Evolutionary conservation across 1,140 invertebrate species (phyloP), one percentile per base, ranked within the genome.

Genomic region (Cephus cinctus): DNA sequence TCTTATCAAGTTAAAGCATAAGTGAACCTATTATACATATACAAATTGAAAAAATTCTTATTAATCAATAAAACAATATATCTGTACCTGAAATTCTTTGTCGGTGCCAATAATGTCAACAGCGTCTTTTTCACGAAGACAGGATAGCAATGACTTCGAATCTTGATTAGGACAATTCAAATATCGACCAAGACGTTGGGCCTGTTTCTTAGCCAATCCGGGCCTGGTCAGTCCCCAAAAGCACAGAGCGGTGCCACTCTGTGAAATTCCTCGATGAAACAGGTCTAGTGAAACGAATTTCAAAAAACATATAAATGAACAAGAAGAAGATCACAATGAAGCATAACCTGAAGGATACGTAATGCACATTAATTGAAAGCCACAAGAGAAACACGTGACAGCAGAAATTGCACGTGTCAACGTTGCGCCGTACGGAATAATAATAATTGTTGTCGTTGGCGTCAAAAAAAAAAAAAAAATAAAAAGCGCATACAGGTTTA

Each of bases 181-280:
- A 41, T 80, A 61, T 54, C 81, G 58, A 0, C 82, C 87, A 15
- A 92, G 59, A 43, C 80, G 80, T 32, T 78, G 69, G 0, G 87
- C 83, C 51, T 87, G 83, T 6, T 75, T 62, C 5, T 79, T 70
- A 0, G 85, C 81, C 46, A 85, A 74, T 8, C 82, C 82, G 18
- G 84, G 70, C 41, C 71, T 77, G 0, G 86, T 80, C 39, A 89
- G 77, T 0, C 87, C 83, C 90, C 91, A 94, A 0, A 86, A 81
- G 60, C 85, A 86, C 5, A 90, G 69, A 2, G 87, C 84, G 1
- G 86, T 90, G 2, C 91, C 91, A 61, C 88, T 89, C 72, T 90
- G 83, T 0, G 87, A 83, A 45, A 92, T 89, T 3, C 75, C 88
- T 32, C 83, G 81, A 43, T 87, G 84, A 50, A 91, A 88, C 3